Evolutionary conservation across 2,888 invertebrate species (phyloP).

Genomic region (Pachycephus smyrnensis): DNA sequence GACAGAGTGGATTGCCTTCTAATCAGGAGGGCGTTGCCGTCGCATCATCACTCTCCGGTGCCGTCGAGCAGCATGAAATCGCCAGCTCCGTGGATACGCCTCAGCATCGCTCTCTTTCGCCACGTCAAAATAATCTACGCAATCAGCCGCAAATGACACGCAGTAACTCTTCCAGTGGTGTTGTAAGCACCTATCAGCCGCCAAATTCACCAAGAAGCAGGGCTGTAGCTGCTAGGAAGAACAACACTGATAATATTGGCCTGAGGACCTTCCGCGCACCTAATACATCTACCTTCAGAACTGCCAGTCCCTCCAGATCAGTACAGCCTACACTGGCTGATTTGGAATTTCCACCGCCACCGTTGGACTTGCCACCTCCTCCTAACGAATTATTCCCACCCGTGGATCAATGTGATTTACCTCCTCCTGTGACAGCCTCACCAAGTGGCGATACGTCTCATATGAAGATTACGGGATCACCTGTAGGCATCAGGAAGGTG

Average conservation of each 20-base stretch:
- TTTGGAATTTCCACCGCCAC: conserved; percentile 90
- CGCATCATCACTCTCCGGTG: conserved; percentile 33
- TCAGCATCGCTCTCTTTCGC: conserved; percentile 73
- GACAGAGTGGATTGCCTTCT: conserved; percentile 78
- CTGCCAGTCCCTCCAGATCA: conserved; percentile 78
- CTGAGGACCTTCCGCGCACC: conserved; percentile 67
- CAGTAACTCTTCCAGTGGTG: conserved; percentile 89
- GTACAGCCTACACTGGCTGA: conserved; percentile 83
- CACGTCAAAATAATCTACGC: conserved; percentile 73
- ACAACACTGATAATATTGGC: conserved; percentile 65
- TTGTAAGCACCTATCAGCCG: conserved; percentile 69
- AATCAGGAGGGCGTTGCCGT: conserved; percentile 59
- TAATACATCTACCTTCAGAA: conserved; percentile 67
- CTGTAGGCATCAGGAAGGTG: conserved; percentile 54
- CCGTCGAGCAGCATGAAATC: conserved; percentile 38
- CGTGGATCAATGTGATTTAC: conserved; percentile 45
- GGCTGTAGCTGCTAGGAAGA: conserved; percentile 50
- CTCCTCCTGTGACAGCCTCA: conserved; percentile 38
- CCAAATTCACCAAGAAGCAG: conserved; percentile 72
- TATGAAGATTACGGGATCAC: conserved; percentile 47
- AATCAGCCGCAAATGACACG: conserved; percentile 86
- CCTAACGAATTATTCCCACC: conserved; percentile 42
- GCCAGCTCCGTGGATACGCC: conserved; percentile 56
- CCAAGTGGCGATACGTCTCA: conserved; percentile 43
- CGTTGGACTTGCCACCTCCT: conserved; percentile 83